A percentile compares a stretch with the other conserved stretches of the same genome.
Evolutionary conservation across 1,140 invertebrate genomes (phyloP).

Genomic region (Penaeus japonicus): DNA sequence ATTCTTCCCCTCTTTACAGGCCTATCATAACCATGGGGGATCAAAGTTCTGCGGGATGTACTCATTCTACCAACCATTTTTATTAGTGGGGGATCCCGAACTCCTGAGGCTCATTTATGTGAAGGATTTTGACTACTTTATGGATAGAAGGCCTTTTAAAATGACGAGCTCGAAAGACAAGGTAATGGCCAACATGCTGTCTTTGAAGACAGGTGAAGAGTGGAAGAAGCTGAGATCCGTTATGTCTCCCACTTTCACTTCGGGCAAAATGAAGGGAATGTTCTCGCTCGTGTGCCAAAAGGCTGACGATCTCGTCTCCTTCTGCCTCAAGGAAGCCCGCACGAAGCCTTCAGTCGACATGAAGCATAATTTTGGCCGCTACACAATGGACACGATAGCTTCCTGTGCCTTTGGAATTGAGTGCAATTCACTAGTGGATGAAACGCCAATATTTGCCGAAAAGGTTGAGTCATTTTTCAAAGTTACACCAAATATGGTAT

Average conservation of each 20-base stretch:
- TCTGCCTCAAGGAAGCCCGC: constrained; percentile 19
- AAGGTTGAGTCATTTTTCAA: constrained; percentile 25
- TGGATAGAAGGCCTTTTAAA: not conserved
- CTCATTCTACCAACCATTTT: not conserved
- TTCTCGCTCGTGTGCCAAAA: not conserved
- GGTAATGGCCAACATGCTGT: not conserved
- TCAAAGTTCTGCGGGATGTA: too few species aligned
- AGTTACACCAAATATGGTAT: not conserved
- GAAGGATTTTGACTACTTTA: not conserved
- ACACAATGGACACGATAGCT: constrained; percentile 67
- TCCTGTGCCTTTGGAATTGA: constrained; percentile 66
- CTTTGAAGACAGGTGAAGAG: not conserved
- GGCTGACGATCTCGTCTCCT: not conserved
- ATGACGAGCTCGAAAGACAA: not conserved
- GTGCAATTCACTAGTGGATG: constrained; percentile 53
- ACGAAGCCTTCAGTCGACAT: constrained; percentile 17
- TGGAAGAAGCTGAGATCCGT: constrained; percentile 47
- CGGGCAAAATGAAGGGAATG: constrained; percentile 51
- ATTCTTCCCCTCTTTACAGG: too few species aligned
- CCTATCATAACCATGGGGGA: too few species aligned
- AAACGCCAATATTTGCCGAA: constrained; percentile 57
- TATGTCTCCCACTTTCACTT: constrained; percentile 58
- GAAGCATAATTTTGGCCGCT: constrained; percentile 61
- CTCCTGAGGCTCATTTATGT: not conserved
- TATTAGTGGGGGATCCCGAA: not conserved